Evolutionary conservation across 2,113 vertebrate species (phyloP).

Genomic region (Rhadina sibilatrix): DNA sequence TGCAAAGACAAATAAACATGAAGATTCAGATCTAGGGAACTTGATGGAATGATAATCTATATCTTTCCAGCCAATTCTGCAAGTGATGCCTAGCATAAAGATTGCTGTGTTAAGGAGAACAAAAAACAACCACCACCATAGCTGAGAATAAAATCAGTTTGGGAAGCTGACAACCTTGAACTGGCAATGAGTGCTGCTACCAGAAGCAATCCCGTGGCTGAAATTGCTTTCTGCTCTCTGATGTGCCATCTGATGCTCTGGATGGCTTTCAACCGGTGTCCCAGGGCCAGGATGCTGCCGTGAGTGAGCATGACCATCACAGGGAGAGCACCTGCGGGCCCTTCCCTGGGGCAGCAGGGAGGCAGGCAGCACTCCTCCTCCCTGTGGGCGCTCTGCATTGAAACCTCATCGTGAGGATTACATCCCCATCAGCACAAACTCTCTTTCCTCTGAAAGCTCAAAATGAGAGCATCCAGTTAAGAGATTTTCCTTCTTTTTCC

Average conservation of each 20-base stretch:
- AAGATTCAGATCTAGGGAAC: neutral
- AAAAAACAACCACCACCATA: neutral
- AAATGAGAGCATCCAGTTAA: neutral
- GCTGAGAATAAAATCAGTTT: neutral
- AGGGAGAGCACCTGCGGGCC: accelerated
- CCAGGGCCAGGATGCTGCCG: neutral
- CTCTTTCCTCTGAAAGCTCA: neutral
- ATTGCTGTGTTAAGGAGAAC: neutral
- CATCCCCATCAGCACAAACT: accelerated
- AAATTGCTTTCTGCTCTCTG: neutral
- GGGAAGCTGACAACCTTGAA: neutral
- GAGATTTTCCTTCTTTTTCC: neutral
- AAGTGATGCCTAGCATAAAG: neutral
- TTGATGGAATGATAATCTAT: neutral
- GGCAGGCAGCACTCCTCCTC: neutral
- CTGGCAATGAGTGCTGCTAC: neutral
- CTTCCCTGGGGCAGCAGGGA: neutral
- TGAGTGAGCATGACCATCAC: accelerated
- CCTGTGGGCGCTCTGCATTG: accelerated
- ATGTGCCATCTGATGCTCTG: constrained; percentile 15
- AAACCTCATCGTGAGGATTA: neutral
- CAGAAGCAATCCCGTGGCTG: neutral
- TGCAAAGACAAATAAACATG: neutral
- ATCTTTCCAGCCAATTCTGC: neutral
- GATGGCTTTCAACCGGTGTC: neutral